phyloP scores from a whole-genome alignment of 2,888 invertebrate species.

The Dicyrtoma fusca region DNA sequence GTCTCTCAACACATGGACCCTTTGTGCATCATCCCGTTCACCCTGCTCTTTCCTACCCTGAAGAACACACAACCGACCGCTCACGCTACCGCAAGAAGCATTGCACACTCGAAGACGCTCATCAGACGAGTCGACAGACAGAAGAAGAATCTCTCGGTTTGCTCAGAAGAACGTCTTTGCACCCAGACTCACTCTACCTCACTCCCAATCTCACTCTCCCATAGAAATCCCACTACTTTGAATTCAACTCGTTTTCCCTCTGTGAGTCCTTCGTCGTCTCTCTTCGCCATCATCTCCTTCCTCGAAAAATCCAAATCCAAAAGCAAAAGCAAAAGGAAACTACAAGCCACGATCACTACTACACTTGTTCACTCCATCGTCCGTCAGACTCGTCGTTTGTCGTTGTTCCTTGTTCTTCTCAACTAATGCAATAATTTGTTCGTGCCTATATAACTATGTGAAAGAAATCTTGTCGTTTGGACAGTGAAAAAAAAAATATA shows the following conservation, averaged over 20 bases:
- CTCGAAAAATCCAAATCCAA: no score
- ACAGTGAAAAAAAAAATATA: slow-evolving; percentile 15
- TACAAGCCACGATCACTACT: no score
- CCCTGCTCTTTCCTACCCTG: no score
- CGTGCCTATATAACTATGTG: slow-evolving; percentile 33
- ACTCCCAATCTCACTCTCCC: slow-evolving; percentile 8
- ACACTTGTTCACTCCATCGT: slow-evolving; percentile 26
- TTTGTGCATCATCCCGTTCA: no score
- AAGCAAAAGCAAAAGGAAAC: no score
- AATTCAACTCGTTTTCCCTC: slow-evolving; percentile 38
- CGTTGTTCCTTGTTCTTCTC: slow-evolving; percentile 25
- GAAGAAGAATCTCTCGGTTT: no score
- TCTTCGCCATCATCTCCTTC: not conserved
- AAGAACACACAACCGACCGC: no score
- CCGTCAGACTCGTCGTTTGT: slow-evolving; percentile 6
- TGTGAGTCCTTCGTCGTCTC: slow-evolving; percentile 26
- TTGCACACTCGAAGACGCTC: no score
- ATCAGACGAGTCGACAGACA: no score
- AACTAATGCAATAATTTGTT: slow-evolving; percentile 33
- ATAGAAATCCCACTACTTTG: slow-evolving; percentile 21
- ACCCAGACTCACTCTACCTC: not conserved
- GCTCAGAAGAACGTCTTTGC: not conserved
- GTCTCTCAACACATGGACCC: no score
- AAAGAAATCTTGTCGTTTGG: slow-evolving; percentile 6
- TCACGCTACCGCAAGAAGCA: no score